Evolutionary conservation across 1,140 invertebrate species (phyloP).

Genomic region (Tigriopus japonicus): DNA sequence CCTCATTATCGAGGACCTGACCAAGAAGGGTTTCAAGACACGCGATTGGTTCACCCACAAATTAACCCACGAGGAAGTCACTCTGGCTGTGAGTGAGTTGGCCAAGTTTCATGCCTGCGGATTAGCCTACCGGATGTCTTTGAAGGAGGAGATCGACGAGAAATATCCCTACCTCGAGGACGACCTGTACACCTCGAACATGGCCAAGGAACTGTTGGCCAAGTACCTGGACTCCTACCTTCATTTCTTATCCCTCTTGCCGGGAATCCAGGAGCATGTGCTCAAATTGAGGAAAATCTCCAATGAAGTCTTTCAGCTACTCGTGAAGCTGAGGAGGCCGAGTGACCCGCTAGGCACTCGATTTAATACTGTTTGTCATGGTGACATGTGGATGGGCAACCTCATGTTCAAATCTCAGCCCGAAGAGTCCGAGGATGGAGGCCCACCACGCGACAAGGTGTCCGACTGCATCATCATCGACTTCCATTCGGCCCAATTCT

Average conservation of each 20-base stretch:
- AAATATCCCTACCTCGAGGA: conserved; percentile 10
- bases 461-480: neutral
- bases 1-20: conserved; percentile 7
- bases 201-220: conserved; percentile 10
- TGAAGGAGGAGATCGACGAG: conserved; percentile 7
- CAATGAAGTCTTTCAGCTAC: conserved; percentile 5
- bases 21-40: conserved; percentile 1
- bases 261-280: conserved; percentile 4
- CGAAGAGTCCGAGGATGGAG: conserved; percentile 1
- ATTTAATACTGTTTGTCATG: conserved; percentile 11
- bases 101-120: conserved; percentile 12
- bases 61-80: conserved; percentile 6
- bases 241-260: conserved; percentile 1
- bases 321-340: conserved; percentile 6
- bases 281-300: conserved; percentile 4
- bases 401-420: conserved; percentile 6
- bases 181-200: conserved; percentile 13
- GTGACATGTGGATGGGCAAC: conserved; percentile 15
- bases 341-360: conserved; percentile 4
- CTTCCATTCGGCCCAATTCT: conserved; percentile 5
- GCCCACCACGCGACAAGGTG: neutral
- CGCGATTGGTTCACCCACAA: conserved; percentile 8
- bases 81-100: conserved; percentile 1
- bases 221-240: conserved; percentile 12
- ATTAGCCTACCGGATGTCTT: conserved; percentile 4